phyloP scores from a whole-genome alignment of 37 sponge, comb jelly and placozoan genomes.

The Corticium candelabrum region DNA sequence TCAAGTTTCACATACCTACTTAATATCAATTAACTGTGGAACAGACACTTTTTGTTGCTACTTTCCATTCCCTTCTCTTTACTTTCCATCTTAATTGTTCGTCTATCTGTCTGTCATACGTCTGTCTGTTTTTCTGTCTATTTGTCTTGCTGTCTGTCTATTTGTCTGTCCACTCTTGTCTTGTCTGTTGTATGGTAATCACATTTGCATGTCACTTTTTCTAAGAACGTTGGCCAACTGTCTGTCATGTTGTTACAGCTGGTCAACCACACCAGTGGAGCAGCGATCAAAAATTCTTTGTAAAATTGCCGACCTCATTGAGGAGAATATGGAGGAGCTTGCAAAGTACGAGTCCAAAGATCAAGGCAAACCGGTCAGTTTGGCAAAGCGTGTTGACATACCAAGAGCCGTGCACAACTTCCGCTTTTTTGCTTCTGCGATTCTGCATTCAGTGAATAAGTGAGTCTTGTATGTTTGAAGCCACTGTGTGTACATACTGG shows the following conservation, averaged over 20 bases:
- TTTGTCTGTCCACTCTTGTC: neutral
- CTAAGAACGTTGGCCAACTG: neutral
- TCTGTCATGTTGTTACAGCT: too few species aligned
- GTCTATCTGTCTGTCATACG: too few species aligned
- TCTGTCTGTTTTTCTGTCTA: too few species aligned
- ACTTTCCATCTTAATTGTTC: too few species aligned
- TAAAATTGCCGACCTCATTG: conserved; percentile 65
- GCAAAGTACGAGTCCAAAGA: conserved; percentile 72
- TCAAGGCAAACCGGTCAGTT: conserved; percentile 83
- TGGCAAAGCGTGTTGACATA: conserved; percentile 67
- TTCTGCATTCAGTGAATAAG: conserved; percentile 51
- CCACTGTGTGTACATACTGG: neutral
- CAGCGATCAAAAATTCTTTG: conserved; percentile 40
- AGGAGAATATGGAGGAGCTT: conserved; percentile 55
- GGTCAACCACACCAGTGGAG: conserved; percentile 53
- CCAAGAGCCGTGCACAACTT: conserved; percentile 61
- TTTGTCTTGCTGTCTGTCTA: too few species aligned
- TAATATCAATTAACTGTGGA: too few species aligned
- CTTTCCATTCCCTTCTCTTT: too few species aligned
- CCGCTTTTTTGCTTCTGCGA: conserved; percentile 65
- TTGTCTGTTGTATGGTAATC: neutral
- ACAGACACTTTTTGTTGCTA: too few species aligned
- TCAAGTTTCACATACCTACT: too few species aligned
- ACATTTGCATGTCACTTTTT: neutral
- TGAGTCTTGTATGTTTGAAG: conserved; percentile 14